Base-by-base conservation (phyloP, 35 echinoderm and acorn worm species). In the Ptychodera flava region DNA sequence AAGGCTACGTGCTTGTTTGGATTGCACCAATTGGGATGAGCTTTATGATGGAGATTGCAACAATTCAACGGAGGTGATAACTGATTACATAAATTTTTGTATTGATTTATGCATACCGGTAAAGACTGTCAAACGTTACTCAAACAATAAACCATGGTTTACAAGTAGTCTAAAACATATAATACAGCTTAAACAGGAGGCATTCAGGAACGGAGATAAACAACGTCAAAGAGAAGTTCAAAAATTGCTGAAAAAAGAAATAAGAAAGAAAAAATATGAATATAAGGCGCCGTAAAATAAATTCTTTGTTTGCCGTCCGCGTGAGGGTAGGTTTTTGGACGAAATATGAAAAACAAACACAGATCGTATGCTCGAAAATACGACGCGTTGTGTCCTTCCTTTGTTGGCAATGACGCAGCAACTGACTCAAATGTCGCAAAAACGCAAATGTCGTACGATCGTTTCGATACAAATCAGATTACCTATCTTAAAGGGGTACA, bases 61-160 rank as follows among this genome's bases (percentile, higher is more conserved):
- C 45, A 64, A 64, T 6, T 12, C 45, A 64, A 80, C 89, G 15
- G 30, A 85, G 85, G 2, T 82, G 78, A 31, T 90, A 1, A 82
- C 33, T 1, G 64, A 78, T 35, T 90, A 90, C 35, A 80, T 90
- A 35, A 77, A 85, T 35, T 89, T 89, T 78, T 89, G 77, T 76
- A 30, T 33, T 27, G 77, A 88, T 27, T 15, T 88, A 0, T 35
- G 77, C 32, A 37, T 89, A 33, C 87, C 87, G 0, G 16, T 36
- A 2, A 88, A 88, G 80, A 78, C 32, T n/a, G 0, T 88, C 1
- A 88, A 81, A 37, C 15, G 78, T 1, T 88, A 77, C 31, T 28
- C 36, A 28, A 86, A 64, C 22, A 64, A 64, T 64, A 88, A 86
- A 38, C 84, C 84, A 31, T 75, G 84, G 84, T 36, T 86, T 86